A percentile compares a stretch with the other conserved stretches of the same genome.
Evolutionary conservation across 2,113 vertebrate genomes (phyloP).

Genomic region (Fulmarus glacialis): DNA sequence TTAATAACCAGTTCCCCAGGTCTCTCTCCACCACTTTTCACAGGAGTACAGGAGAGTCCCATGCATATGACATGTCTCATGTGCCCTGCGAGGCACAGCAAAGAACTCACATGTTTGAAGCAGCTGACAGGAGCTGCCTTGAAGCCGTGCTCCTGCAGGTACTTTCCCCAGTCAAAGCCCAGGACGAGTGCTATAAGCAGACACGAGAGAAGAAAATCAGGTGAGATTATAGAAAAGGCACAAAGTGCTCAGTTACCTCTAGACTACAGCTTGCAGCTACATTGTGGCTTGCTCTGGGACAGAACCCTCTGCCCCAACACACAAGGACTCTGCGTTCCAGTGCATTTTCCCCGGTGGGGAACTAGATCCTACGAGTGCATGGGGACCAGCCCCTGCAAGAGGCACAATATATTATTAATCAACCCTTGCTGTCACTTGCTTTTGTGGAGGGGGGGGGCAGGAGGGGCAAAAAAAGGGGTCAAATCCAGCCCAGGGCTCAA

Average conservation of each 20-base stretch:
- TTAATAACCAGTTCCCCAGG: not conserved
- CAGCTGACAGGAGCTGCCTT: constrained; percentile 89
- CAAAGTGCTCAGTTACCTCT: not conserved
- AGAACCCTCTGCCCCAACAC: not conserved
- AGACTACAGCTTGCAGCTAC: not conserved
- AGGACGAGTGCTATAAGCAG: constrained; percentile 62
- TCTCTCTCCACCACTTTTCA: not conserved
- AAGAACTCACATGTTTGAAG: constrained; percentile 91
- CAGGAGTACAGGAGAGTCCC: not conserved
- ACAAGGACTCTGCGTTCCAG: not conserved
- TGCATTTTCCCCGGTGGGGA: not conserved
- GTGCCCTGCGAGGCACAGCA: not conserved
- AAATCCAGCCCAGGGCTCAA: not conserved
- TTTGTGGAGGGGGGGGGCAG: not conserved
- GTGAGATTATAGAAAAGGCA: not conserved
- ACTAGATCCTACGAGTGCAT: accelerated
- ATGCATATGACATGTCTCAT: accelerated
- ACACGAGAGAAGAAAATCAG: not conserved
- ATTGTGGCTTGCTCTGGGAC: not conserved
- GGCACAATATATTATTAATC: not conserved
- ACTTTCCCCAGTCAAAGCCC: constrained; percentile 91
- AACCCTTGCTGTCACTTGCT: not conserved
- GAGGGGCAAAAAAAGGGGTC: not conserved
- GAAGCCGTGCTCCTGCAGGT: constrained; percentile 85
- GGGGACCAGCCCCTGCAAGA: not conserved